Percentiles rank a stretch among this genome's conserved stretches.
Conservation (phyloP, 2,113 vertebrate genomes). For the Taxidea taxus region DNA sequence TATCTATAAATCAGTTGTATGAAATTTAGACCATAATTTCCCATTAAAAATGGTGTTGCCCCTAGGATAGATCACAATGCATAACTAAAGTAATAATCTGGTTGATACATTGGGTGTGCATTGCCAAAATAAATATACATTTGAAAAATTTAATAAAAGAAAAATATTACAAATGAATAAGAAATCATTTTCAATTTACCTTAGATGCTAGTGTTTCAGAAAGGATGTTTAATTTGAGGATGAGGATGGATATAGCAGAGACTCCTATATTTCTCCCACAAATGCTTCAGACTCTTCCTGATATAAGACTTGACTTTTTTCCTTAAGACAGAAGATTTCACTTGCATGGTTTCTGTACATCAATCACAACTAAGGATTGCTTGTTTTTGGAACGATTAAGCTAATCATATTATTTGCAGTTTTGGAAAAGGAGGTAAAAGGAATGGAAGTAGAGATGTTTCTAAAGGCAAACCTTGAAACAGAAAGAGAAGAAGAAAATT, state of each 20-base stretch:
- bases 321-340: neutral
- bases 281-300: neutral
- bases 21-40: neutral
- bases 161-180: neutral
- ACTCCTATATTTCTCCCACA: neutral
- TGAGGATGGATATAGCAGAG: neutral
- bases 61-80: neutral
- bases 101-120: neutral
- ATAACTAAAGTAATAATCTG: neutral
- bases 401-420: neutral
- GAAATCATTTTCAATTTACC: neutral
- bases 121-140: neutral
- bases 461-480: neutral
- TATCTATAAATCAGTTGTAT: neutral
- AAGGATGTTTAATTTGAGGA: neutral
- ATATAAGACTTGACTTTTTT: neutral
- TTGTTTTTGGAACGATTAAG: neutral
- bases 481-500: neutral
- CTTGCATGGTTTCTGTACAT: neutral
- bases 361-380: neutral
- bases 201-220: neutral
- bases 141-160: neutral
- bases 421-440: neutral
- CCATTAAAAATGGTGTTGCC: neutral
- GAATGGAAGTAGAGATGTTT: neutral